Percentiles rank a stretch among this genome's conserved stretches.
Evolutionary conservation across 2,797 vertebrate species (phyloP).

Genomic region (Anisognathus igniventris): DNA sequence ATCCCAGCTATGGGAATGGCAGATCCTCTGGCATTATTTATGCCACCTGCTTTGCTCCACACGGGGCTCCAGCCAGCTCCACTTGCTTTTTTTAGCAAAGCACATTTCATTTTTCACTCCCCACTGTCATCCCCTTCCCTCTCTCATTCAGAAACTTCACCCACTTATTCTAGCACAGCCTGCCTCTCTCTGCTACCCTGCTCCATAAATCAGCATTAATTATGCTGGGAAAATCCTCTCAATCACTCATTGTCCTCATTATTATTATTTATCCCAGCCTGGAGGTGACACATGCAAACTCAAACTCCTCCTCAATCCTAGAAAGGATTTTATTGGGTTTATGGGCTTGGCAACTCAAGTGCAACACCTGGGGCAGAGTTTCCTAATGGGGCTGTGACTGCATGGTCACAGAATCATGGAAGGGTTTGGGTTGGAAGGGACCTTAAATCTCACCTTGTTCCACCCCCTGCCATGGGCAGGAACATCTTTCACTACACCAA

Average conservation of each 20-base stretch:
- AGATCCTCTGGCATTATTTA: neutral
- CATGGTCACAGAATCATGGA: neutral
- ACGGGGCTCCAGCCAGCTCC: neutral
- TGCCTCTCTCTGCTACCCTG: neutral
- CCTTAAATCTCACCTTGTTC: neutral
- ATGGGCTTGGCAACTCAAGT: neutral
- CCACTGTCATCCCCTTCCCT: constrained; percentile 34
- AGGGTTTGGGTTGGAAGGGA: neutral
- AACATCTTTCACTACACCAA: rapidly evolving
- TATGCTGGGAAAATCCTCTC: constrained; percentile 12
- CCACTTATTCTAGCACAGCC: neutral
- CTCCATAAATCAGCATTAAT: constrained; percentile 30
- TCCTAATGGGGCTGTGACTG: rapidly evolving
- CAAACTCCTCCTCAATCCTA: neutral
- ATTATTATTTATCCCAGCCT: constrained; percentile 36
- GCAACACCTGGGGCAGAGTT: neutral
- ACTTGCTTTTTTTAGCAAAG: constrained; percentile 23
- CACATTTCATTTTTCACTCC: constrained; percentile 56
- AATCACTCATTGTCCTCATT: constrained; percentile 40
- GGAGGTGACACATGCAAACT: neutral
- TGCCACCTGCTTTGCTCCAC: constrained; percentile 34
- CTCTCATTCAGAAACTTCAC: constrained; percentile 25
- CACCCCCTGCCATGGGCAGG: neutral
- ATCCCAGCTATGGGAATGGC: neutral
- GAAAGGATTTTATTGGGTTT: neutral